These are phyloP conservation scores for Zelostemma sp. DNA, from an alignment of 1,140 invertebrate genomes.

Conservation along the genomic window DNA sequence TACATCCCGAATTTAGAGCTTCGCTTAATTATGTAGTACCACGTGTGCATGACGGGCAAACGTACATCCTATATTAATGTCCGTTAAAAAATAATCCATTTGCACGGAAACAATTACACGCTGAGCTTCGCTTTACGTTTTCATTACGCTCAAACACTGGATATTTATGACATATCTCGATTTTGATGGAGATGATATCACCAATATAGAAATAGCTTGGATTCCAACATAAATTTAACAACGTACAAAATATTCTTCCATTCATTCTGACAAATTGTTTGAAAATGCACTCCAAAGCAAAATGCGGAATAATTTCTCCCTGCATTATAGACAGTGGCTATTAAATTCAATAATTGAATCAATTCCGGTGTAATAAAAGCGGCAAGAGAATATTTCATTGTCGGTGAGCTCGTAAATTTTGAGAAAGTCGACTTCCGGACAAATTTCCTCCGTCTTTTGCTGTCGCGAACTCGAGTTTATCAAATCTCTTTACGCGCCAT, in stretches of 20 bases:
- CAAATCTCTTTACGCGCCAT: slow-evolving; percentile 24
- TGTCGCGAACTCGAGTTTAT: slow-evolving; percentile 16
- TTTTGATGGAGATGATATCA: no score
- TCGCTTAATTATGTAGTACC: neutral
- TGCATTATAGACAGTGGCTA: no score
- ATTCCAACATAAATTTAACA: no score
- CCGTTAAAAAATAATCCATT: slow-evolving; percentile 3
- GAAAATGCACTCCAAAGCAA: no score
- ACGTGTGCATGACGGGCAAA: neutral
- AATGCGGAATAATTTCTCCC: no score
- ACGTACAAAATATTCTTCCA: no score
- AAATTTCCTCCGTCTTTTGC: neutral
- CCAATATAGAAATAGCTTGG: no score
- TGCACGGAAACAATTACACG: neutral
- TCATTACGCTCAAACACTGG: neutral
- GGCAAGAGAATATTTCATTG: no score
- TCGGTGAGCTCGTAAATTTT: no score
- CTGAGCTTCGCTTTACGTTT: neutral
- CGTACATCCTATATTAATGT: neutral
- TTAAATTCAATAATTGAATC: no score
- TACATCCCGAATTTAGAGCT: slow-evolving; percentile 3
- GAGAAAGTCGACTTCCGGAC: neutral
- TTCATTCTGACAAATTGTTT: no score
- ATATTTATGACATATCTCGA: neutral
- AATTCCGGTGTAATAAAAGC: no score